Base-by-base conservation (phyloP, 2,113 vertebrate genomes). In the Ptilonorhynchus violaceus region DNA sequence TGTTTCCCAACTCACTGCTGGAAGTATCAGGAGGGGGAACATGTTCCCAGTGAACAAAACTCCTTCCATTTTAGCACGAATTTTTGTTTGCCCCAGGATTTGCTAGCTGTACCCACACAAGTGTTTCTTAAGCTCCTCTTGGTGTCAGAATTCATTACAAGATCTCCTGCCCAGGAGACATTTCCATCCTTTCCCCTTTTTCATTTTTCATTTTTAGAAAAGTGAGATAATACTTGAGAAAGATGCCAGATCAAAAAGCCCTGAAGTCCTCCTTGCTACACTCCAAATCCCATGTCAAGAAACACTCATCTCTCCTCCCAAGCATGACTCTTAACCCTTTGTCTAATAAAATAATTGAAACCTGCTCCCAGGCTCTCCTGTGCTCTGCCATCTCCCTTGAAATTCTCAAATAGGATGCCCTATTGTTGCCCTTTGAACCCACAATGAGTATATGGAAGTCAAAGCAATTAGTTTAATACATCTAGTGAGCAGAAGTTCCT, bases 271-370 rank as follows among this genome's bases (percentile, higher is more conserved):
- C 64, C 73, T 93, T 87, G 85, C 87, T 76, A 81, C 69, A 62
- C 69, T 94, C 90, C 81, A 93, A 96, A 96, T 93, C 83, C 69
- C 84, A 87, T 1, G 31, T 93, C 93, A 94, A 96, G 88, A 89
- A 92, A 89, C 80, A 93, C 93, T 96, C 93, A 84, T 94, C 41
- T 80, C 68, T 94, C 73, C 56, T 95, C 85, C 73, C 68, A 89
- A 81, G 69, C 85, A 78, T 66, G 95, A 93, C 93, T 94, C 76
- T 89, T 94, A 82, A 90, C 93, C 92, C 81, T 85, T 74, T 87
- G 83, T 85, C 83, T 97, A 96, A 92, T 92, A 95, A 91, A 96
- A 93, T 96, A 97, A 96, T 94, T 94, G 96, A 95, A 97, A 94
- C 76, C 92, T 93, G 90, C 88, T 96, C 92, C 90, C 13, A 37